Evolutionary conservation across 2,113 vertebrate species (phyloP).

Genomic region (Sitta europaea): DNA sequence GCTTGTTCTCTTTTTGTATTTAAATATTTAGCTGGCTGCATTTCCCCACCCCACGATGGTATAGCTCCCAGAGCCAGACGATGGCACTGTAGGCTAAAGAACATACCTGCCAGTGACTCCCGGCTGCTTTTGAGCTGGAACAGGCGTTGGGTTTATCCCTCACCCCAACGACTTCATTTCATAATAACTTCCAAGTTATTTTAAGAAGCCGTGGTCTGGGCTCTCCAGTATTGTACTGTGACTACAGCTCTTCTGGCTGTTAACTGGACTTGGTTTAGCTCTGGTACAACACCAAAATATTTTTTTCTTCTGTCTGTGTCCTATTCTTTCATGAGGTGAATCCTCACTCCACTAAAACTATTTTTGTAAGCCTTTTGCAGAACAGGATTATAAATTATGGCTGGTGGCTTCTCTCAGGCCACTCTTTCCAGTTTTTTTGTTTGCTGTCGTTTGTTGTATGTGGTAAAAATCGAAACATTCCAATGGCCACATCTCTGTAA

Average conservation of each 20-base stretch:
- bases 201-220: not conserved
- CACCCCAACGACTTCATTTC: not conserved
- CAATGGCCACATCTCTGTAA: not conserved
- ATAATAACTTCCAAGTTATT: not conserved
- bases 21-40: not conserved
- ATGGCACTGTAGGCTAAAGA: constrained; percentile 73
- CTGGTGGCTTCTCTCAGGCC: not conserved
- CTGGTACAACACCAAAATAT: not conserved
- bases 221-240: not conserved
- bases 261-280: not conserved
- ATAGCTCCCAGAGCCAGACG: constrained; percentile 59
- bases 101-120: not conserved
- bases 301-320: not conserved
- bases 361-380: not conserved
- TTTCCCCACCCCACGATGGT: not conserved
- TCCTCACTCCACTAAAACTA: not conserved
- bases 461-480: not conserved
- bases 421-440: not conserved
- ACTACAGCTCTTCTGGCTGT: not conserved
- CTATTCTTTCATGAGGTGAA: not conserved
- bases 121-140: not conserved
- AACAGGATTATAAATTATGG: not conserved
- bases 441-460: not conserved
- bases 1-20: not conserved
- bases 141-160: not conserved